phyloP scores from a whole-genome alignment of 2,113 vertebrate species.

The Antigone vipio region DNA sequence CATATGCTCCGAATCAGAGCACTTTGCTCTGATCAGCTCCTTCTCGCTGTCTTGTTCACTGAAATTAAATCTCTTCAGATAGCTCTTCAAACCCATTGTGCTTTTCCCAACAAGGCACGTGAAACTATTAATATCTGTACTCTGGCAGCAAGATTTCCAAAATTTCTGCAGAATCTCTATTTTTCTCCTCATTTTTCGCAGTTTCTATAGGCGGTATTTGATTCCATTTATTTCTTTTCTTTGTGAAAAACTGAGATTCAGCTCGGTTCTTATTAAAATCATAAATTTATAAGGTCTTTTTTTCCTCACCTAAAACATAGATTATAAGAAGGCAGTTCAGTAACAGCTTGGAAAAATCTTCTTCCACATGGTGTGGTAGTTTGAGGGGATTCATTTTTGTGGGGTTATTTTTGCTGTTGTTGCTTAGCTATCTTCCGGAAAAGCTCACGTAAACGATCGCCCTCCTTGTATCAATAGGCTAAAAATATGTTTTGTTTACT shows the following conservation, averaged over 20 bases:
- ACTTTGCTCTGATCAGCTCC: neutral
- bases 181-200: neutral
- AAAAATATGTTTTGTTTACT: neutral
- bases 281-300: neutral
- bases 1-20: neutral
- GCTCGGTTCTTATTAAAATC: neutral
- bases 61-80: slow-evolving; percentile 18
- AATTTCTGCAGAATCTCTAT: neutral
- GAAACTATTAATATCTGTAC: slow-evolving; percentile 4
- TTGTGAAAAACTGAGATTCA: neutral
- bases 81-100: neutral
- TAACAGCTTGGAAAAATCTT: neutral
- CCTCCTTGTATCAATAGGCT: neutral
- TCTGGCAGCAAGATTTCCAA: neutral
- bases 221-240: neutral
- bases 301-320: neutral
- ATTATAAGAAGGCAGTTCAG: neutral
- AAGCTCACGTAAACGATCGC: neutral
- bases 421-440: slow-evolving; percentile 27
- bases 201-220: neutral
- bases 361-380: neutral
- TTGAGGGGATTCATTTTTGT: neutral
- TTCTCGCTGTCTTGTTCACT: neutral
- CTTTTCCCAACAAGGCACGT: neutral
- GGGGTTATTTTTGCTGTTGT: slow-evolving; percentile 8